Conservation (phyloP, 2,113 vertebrate species). For the Emydura subglobosa region DNA sequence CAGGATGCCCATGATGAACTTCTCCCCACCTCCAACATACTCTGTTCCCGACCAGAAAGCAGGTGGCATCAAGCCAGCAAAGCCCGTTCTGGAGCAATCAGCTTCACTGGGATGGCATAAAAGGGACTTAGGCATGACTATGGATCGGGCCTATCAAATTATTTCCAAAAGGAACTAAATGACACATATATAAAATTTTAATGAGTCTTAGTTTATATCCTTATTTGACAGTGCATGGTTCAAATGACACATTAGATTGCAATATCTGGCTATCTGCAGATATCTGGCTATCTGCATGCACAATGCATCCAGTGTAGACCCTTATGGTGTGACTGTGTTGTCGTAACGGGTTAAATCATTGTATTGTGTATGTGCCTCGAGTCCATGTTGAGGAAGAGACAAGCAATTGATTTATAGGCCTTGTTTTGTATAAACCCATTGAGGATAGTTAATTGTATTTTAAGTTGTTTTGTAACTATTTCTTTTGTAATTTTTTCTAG, state of each 20-base stretch:
- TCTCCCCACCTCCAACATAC: neutral
- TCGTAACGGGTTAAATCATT: no score
- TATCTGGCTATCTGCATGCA: neutral
- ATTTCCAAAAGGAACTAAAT: neutral
- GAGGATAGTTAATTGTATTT: no score
- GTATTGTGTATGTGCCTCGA: no score
- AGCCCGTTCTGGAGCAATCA: rapidly evolving
- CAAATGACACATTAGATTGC: neutral
- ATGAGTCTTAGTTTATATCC: neutral
- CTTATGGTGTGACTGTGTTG: no score
- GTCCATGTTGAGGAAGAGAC: no score
- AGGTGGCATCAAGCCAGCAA: neutral
- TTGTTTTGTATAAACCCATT: no score
- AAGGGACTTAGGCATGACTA: neutral
- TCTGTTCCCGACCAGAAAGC: neutral
- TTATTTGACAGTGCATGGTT: neutral
- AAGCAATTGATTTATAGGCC: no score
- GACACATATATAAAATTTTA: neutral
- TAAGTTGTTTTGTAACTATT: no score
- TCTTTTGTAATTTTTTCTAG: no score
- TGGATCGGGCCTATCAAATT: neutral
- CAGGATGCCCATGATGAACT: neutral
- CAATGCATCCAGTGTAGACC: no score
- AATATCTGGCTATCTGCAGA: neutral
- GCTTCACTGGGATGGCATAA: neutral